Evolutionary conservation across 2,113 vertebrate species (phyloP).

Genomic region (Corythoichthys intestinalis): DNA sequence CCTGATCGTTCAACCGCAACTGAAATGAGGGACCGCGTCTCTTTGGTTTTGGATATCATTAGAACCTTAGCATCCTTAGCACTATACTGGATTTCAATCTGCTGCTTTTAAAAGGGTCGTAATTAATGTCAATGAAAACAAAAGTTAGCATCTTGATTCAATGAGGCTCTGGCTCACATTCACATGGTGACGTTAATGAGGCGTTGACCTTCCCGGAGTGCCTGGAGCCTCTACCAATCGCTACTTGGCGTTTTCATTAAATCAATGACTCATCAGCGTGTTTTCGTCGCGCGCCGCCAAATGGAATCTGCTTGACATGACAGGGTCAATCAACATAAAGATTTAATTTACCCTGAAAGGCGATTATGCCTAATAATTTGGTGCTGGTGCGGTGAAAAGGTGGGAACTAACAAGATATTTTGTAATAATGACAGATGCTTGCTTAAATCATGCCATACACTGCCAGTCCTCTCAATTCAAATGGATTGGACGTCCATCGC

Average conservation of each 20-base stretch:
- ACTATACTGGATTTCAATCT: constrained; percentile 5
- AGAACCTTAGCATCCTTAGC: constrained; percentile 6
- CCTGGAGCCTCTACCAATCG: constrained; percentile 41
- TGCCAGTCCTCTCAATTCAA: no score
- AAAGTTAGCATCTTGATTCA: constrained; percentile 30
- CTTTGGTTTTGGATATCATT: background rate
- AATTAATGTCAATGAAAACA: constrained; percentile 38
- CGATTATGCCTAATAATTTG: constrained; percentile 20
- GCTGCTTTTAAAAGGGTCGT: constrained; percentile 3
- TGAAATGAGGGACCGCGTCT: background rate
- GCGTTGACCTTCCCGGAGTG: constrained; percentile 45
- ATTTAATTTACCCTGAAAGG: constrained; percentile 48
- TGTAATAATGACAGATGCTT: background rate
- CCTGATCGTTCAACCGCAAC: background rate
- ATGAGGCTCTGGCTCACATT: constrained; percentile 45
- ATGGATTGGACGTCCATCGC: no score
- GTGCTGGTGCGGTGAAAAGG: background rate
- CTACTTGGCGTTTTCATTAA: constrained; percentile 58
- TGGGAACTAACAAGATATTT: constrained; percentile 6
- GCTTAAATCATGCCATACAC: no score
- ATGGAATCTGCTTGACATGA: constrained; percentile 48
- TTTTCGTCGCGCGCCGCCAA: constrained; percentile 32
- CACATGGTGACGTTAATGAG: constrained; percentile 52
- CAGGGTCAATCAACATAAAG: constrained; percentile 59
- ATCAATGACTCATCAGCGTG: constrained; percentile 52